phyloP scores from a whole-genome alignment of 2,113 vertebrate species.

The Anser brachyrhynchus region DNA sequence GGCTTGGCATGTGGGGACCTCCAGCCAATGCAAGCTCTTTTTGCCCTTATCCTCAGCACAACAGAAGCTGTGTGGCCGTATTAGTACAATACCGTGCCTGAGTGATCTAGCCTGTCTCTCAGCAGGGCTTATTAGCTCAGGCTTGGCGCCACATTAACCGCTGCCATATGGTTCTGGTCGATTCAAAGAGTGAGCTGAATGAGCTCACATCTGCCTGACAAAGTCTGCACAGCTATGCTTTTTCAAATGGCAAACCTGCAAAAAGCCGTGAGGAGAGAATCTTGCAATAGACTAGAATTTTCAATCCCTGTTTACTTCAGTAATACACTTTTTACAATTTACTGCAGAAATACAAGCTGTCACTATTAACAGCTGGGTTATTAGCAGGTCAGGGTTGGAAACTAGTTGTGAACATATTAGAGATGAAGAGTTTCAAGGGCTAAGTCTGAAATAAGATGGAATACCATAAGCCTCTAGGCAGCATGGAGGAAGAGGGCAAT shows the following conservation, averaged over 20 bases:
- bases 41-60: not conserved
- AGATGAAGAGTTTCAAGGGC: not conserved
- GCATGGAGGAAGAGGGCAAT: not conserved
- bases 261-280: not conserved
- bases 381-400: not conserved
- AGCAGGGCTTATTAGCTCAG: slow-evolving; percentile 41
- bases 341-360: not conserved
- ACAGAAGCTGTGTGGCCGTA: not conserved
- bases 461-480: not conserved
- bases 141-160: slow-evolving; percentile 8
- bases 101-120: not conserved
- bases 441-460: not conserved
- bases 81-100: not conserved
- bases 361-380: not conserved
- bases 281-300: not conserved
- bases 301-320: not conserved
- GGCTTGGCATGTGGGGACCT: rapidly evolving
- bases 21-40: not conserved
- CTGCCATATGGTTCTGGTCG: slow-evolving; percentile 37
- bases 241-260: not conserved
- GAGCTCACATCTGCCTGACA: slow-evolving; percentile 31
- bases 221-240: not conserved
- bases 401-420: rapidly evolving
- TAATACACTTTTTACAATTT: too few species aligned
- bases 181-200: not conserved